Base-by-base conservation (phyloP, 2,888 invertebrate species). In the Acleris literana region DNA sequence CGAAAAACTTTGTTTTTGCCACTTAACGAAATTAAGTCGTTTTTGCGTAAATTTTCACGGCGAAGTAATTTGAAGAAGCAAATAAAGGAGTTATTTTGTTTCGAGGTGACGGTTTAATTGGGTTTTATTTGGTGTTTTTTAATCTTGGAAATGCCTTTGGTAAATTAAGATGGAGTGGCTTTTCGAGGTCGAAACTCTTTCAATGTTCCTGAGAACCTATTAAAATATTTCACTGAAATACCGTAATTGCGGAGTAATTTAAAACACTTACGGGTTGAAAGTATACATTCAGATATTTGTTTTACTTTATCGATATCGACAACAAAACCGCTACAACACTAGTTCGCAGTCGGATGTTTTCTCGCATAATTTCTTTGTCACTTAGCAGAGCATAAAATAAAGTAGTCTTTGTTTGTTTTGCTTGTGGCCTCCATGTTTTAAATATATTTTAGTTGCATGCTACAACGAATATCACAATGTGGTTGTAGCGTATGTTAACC, bases 1-100 rank as follows among this genome's bases (percentile, higher is more conserved):
- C 51, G 60, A 56, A 58, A 64, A 65, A 65, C 55, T 61, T 65
- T 65, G 65, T 65, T 65, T 65, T 65, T 65, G 65, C 65, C 59
- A 55, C 55, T 55, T 51, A 25, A 7, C 11, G 49, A 39, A 56
- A 61, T 65, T 61, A 61, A 65, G 60, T 54, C 55, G 60, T 60
- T 65, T 56, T 59, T 60, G 64, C 55, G 55, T 60, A 55, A 65
- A 65, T 55, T 64, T 46, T 18, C 59, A 33, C 20, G 49, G 54
- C 22, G 18, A 55, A 51, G 52, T 57, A 52, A 60, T 60, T 60
- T 60, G 43, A 22, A 18, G 55, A 18, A 49, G 25, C 46, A 25
- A 53, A 52, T 52, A 58, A 58, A 64, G 44, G 33, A 49, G 59
- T 58, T 53, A 53, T 64, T 64, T 49, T 49, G 60, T 65, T 64